These are phyloP conservation scores for Hypocryptadius cinnamomeus DNA, from an alignment of 2,113 vertebrate genomes.

Conservation along the genomic window DNA sequence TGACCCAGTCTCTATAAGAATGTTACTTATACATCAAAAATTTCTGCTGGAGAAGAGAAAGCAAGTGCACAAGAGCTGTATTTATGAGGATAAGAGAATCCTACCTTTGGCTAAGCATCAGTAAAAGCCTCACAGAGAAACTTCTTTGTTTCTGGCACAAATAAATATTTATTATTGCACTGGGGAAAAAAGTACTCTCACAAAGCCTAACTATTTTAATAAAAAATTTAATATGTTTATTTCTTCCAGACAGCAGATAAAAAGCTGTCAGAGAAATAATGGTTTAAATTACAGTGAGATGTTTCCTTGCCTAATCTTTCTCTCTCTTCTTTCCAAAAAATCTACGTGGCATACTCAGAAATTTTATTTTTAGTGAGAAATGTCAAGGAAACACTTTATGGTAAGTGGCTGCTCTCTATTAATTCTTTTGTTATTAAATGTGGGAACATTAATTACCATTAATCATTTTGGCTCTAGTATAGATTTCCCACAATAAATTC, in stretches of 20 bases:
- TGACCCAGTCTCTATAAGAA: neutral
- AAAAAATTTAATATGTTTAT: constrained; percentile 58
- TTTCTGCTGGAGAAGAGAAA: neutral
- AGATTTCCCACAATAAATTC: constrained; percentile 33
- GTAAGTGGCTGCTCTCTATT: constrained; percentile 35
- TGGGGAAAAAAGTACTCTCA: constrained; percentile 21
- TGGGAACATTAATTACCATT: constrained; percentile 53
- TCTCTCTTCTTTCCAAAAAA: constrained; percentile 9
- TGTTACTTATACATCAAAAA: neutral
- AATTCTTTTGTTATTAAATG: constrained; percentile 54
- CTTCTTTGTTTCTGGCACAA: constrained; percentile 55
- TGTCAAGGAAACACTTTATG: constrained; percentile 37
- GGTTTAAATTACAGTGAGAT: constrained; percentile 47
- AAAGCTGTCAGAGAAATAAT: constrained; percentile 61
- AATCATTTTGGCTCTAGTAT: constrained; percentile 29
- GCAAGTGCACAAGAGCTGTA: neutral
- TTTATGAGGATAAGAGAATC: neutral
- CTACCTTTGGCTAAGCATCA: constrained; percentile 49
- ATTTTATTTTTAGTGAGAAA: constrained; percentile 17
- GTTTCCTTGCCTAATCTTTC: constrained; percentile 15
- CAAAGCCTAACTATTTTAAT: constrained; percentile 60
- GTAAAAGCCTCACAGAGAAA: neutral
- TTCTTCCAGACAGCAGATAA: constrained; percentile 63
- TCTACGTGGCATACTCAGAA: neutral
- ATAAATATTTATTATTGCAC: constrained; percentile 60